Evolutionary conservation across 2,113 vertebrate genomes (phyloP).

Genomic region (Oryzias curvinotus): DNA sequence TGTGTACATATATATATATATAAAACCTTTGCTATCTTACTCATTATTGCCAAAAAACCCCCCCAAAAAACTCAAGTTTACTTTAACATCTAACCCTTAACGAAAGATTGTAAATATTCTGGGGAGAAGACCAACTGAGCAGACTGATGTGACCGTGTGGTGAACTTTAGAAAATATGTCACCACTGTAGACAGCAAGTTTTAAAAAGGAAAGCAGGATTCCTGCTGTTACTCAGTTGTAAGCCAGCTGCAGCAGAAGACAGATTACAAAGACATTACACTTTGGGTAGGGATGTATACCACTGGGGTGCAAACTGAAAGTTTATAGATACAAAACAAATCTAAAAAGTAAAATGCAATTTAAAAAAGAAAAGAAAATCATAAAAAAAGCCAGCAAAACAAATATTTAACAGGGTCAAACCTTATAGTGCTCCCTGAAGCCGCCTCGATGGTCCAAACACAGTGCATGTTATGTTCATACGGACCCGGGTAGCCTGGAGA

Average conservation of each 20-base stretch:
- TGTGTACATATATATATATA: no score
- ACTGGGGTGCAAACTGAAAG: constrained; percentile 48
- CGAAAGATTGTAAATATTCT: no score
- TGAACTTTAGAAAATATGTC: no score
- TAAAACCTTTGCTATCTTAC: no score
- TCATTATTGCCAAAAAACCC: no score
- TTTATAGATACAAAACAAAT: constrained; percentile 56
- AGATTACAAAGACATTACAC: constrained; percentile 58
- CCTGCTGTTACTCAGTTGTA: constrained; percentile 31
- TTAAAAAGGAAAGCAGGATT: no score
- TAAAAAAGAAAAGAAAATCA: constrained; percentile 33
- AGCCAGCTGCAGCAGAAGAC: constrained; percentile 46
- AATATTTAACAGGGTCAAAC: constrained; percentile 72
- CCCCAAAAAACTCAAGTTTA: no score
- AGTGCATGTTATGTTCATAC: constrained; percentile 97
- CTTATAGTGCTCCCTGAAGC: constrained; percentile 93
- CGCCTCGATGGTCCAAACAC: constrained; percentile 92
- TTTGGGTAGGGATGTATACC: constrained; percentile 58
- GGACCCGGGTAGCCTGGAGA: constrained; percentile 96
- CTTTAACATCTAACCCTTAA: no score
- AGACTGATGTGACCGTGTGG: no score
- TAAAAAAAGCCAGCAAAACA: constrained; percentile 15
- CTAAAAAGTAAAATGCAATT: constrained; percentile 36
- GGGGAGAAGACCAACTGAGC: no score
- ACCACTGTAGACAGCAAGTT: no score